Evolutionary conservation across 2,888 invertebrate species (phyloP).

Genomic region (Sipunculus nudus): DNA sequence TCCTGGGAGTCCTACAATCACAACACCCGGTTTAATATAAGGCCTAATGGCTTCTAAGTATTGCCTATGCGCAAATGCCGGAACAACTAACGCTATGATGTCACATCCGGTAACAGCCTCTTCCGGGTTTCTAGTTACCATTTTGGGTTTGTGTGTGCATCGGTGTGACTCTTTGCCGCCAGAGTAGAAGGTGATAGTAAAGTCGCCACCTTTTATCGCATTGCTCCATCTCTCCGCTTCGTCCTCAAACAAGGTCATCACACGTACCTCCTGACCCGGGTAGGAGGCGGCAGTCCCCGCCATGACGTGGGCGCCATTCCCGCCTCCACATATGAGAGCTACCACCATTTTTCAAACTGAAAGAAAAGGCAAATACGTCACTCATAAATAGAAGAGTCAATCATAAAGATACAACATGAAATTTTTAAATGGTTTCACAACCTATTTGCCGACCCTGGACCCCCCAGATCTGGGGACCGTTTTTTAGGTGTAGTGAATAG

Average conservation of each 20-base stretch:
- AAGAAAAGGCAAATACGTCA: no score
- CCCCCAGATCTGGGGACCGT: no score
- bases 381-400: no score
- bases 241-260: conserved; percentile 48
- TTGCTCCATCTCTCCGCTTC: conserved; percentile 50
- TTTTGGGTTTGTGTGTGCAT: conserved; percentile 38
- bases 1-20: conserved; percentile 50
- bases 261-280: conserved; percentile 42
- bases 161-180: neutral
- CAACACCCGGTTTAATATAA: conserved; percentile 41
- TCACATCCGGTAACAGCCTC: conserved; percentile 42
- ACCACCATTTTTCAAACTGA: no score
- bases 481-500: no score
- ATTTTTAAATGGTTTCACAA: no score
- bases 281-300: conserved; percentile 44
- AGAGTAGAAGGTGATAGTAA: conserved; percentile 29
- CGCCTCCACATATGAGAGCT: conserved; percentile 48
- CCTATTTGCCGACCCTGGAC: no score
- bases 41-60: conserved; percentile 46
- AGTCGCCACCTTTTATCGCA: conserved; percentile 33
- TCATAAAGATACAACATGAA: no score
- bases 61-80: conserved; percentile 50
- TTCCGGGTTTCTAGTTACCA: conserved; percentile 47
- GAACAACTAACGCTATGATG: conserved; percentile 48
- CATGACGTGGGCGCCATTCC: conserved; percentile 54